Conservation (phyloP, 2,888 invertebrate genomes). For the Crioceris asparagi region DNA sequence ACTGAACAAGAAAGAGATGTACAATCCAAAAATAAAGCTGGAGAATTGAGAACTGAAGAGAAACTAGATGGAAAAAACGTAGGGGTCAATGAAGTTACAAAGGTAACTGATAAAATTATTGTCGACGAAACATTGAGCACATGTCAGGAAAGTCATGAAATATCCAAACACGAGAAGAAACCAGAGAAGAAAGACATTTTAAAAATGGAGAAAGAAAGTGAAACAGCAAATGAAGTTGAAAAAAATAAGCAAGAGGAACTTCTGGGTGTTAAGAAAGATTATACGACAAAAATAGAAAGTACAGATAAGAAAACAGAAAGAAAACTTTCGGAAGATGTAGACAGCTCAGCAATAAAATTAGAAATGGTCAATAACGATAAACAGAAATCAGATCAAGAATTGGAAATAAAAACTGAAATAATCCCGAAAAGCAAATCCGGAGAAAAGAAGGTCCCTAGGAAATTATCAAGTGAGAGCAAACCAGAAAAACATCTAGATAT, state of each 20-base stretch:
- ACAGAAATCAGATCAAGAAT: constrained; percentile 1
- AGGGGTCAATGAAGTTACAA: constrained; percentile 8
- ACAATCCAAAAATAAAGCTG: background rate
- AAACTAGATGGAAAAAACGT: constrained; percentile 9
- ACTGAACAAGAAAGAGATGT: background rate
- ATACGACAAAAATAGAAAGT: constrained; percentile 1
- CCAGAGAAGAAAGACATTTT: constrained; percentile 15
- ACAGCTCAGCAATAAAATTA: constrained; percentile 9
- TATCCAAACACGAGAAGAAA: constrained; percentile 10
- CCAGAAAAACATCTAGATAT: constrained; percentile 1
- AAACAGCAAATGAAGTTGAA: constrained; percentile 13
- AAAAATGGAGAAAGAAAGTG: constrained; percentile 15
- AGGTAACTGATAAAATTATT: no score
- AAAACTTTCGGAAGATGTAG: constrained; percentile 7
- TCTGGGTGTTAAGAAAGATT: constrained; percentile 15
- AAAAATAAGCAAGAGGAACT: constrained; percentile 11
- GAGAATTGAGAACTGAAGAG: constrained; percentile 7
- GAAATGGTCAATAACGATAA: background rate
- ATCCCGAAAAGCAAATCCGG: constrained; percentile 8
- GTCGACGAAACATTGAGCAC: no score
- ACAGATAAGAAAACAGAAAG: constrained; percentile 4
- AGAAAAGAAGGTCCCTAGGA: constrained; percentile 13
- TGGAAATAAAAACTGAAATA: constrained; percentile 1
- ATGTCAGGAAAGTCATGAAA: no score
- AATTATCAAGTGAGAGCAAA: background rate